Evolutionary conservation across 2,888 invertebrate species (phyloP).

Genomic region (Lepetodrilus schrolli): DNA sequence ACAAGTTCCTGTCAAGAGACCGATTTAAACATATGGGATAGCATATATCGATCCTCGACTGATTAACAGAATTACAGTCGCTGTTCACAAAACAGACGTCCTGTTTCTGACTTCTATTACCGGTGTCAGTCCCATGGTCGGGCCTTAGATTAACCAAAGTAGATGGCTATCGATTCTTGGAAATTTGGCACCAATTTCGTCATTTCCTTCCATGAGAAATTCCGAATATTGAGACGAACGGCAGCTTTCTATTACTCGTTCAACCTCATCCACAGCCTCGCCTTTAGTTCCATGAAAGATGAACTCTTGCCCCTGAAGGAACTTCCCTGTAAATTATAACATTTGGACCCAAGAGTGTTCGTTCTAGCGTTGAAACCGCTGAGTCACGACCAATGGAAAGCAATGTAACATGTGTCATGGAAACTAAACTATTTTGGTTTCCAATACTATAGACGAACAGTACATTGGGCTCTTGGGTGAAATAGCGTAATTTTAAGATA

Average conservation of each 20-base stretch:
- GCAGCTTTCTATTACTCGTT: not conserved
- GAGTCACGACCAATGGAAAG: too few relatives aligned
- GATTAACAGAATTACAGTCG: constrained; percentile 24
- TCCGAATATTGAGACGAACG: not conserved
- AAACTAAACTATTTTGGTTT: too few relatives aligned
- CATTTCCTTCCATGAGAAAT: constrained; percentile 8
- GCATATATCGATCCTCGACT: not conserved
- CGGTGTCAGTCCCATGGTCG: constrained; percentile 12
- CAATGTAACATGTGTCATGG: too few relatives aligned
- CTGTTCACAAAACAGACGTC: constrained; percentile 25
- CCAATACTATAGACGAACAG: too few relatives aligned
- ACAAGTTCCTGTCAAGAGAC: not conserved
- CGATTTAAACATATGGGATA: not conserved
- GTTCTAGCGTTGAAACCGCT: too few relatives aligned
- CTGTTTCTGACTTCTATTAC: constrained; percentile 2
- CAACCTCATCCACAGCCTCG: not conserved
- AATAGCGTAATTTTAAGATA: too few relatives aligned
- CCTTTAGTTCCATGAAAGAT: not conserved
- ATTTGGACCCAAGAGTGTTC: not conserved
- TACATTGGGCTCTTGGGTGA: too few relatives aligned
- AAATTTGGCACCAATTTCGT: constrained; percentile 12
- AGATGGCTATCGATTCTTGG: constrained; percentile 4
- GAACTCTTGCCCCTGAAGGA: not conserved
- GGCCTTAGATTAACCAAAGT: constrained; percentile 1
- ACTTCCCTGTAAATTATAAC: not conserved